A percentile compares a stretch with the other conserved stretches of the same genome.
Evolutionary conservation across 2,888 invertebrate species (phyloP).

Genomic region (Orthonychiurus folsomi): DNA sequence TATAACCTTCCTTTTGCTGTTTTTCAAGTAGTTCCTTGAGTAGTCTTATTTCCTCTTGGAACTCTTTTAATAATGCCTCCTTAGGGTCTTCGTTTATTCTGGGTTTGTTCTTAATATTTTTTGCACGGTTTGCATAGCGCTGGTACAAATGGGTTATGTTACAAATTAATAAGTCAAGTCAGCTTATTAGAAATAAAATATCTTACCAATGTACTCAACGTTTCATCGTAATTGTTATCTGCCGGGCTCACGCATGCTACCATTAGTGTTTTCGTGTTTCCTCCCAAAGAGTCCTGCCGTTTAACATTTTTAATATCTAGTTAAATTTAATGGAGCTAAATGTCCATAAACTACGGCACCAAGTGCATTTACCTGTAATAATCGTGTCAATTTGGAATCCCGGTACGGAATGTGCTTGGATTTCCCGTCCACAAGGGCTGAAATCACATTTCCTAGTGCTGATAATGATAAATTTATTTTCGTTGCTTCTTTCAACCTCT

Average conservation of each 20-base stretch:
- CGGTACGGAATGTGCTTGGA: constrained; percentile 71
- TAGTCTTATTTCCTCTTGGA: constrained; percentile 71
- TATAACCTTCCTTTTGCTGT: constrained; percentile 22
- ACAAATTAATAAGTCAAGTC: too few relatives aligned
- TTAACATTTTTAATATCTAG: too few relatives aligned
- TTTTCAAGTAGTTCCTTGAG: constrained; percentile 52
- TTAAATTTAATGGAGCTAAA: constrained; percentile 24
- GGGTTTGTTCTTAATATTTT: constrained; percentile 77
- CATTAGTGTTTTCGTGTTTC: constrained; percentile 83
- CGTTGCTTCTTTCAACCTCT: constrained; percentile 75
- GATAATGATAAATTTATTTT: constrained; percentile 81
- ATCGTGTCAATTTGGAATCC: constrained; percentile 73
- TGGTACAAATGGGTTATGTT: too few relatives aligned
- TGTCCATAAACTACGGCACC: constrained; percentile 10
- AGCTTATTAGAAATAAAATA: too few relatives aligned
- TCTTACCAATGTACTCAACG: constrained; percentile 70
- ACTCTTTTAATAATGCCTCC: constrained; percentile 72
- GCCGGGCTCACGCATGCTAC: constrained; percentile 76
- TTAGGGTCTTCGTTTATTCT: constrained; percentile 74
- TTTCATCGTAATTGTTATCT: constrained; percentile 73
- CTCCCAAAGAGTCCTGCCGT: constrained; percentile 69
- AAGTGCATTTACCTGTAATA: constrained; percentile 53
- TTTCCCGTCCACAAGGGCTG: constrained; percentile 72
- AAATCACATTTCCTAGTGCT: constrained; percentile 81
- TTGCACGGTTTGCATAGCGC: constrained; percentile 73